Conservation (phyloP, 2,113 vertebrate genomes). For the Ailurus styani region DNA sequence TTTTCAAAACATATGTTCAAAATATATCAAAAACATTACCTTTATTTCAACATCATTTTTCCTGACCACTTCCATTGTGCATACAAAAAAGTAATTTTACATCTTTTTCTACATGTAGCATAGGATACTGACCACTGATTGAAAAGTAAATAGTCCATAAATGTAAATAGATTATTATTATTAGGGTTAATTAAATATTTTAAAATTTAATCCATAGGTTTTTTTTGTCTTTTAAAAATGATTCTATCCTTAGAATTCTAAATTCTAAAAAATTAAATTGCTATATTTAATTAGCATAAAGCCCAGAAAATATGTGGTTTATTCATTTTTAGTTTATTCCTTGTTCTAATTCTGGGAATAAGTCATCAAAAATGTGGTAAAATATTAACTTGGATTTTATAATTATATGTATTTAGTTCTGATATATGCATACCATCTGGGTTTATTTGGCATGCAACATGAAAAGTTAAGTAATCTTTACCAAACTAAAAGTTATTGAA, state of each 20-base stretch:
- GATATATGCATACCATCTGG: background rate
- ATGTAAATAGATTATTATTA: background rate
- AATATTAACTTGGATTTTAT: slow-evolving; percentile 15
- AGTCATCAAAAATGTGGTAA: slow-evolving; percentile 14
- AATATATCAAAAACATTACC: too few relatives aligned
- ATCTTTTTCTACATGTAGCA: background rate
- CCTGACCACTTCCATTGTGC: background rate
- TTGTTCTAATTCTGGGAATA: background rate
- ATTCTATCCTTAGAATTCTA: background rate
- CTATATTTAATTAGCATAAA: background rate
- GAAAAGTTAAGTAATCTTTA: slow-evolving; percentile 23
- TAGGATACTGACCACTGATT: background rate
- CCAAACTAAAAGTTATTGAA: background rate
- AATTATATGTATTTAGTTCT: background rate
- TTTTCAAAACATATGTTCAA: background rate
- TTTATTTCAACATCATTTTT: slow-evolving; percentile 14
- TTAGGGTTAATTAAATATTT: background rate
- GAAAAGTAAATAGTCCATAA: background rate
- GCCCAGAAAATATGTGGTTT: background rate
- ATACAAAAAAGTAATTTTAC: background rate
- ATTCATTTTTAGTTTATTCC: slow-evolving; percentile 36
- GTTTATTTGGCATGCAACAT: background rate
- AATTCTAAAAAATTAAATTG: background rate
- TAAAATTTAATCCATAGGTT: background rate
- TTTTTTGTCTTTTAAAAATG: background rate